These are phyloP conservation scores for Parnassius apollo DNA, from an alignment of 2,888 invertebrate species.

Conservation along the genomic window DNA sequence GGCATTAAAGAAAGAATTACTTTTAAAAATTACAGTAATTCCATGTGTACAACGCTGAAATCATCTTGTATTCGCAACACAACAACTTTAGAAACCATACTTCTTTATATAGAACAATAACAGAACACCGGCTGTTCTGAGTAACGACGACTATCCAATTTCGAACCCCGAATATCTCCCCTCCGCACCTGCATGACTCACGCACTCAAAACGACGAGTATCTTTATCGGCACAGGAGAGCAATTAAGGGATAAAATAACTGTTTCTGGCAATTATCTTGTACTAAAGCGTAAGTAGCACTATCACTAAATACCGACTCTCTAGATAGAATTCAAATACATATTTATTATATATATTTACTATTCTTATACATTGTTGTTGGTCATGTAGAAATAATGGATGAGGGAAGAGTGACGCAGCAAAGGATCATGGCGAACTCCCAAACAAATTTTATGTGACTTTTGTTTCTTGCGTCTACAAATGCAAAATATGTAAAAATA, in stretches of 20 bases:
- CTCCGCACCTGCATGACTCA: slow-evolving; percentile 14
- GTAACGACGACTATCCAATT: slow-evolving; percentile 11
- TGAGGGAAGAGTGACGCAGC: too few species aligned
- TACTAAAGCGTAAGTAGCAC: slow-evolving; percentile 3
- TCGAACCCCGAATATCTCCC: slow-evolving; percentile 17
- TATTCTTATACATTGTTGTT: slow-evolving; percentile 2
- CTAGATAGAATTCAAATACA: too few species aligned
- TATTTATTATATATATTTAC: slow-evolving; percentile 7
- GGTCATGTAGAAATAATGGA: too few species aligned
- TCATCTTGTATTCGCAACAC: background rate
- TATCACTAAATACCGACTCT: background rate
- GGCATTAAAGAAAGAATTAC: too few species aligned
- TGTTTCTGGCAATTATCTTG: slow-evolving; percentile 18
- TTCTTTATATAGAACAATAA: background rate
- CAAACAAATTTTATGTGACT: too few species aligned
- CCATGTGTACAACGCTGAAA: background rate
- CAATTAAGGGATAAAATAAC: slow-evolving; percentile 21
- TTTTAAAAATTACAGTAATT: slow-evolving; percentile 3
- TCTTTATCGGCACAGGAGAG: slow-evolving; percentile 12
- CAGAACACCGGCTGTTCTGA: slow-evolving; percentile 10
- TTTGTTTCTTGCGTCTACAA: too few species aligned
- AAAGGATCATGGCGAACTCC: too few species aligned
- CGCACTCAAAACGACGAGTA: slow-evolving; percentile 8
- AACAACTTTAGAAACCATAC: slow-evolving; percentile 6
- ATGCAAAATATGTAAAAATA: too few species aligned